These are phyloP conservation scores for Nomada lathburiana DNA, from an alignment of 2,888 invertebrate genomes.

Conservation along the genomic window DNA sequence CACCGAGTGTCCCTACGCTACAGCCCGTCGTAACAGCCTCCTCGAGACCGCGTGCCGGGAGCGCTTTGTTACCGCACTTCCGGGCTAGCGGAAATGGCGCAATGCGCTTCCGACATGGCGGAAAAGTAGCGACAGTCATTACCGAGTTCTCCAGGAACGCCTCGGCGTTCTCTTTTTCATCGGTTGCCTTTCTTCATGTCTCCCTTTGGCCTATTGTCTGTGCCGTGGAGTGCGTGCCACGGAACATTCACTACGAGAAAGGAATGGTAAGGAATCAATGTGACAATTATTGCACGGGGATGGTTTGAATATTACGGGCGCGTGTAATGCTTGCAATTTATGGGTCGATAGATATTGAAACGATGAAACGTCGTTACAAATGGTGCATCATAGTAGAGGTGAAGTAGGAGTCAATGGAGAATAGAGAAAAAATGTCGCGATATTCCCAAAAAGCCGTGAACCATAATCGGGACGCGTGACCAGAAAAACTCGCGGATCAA, in stretches of 20 bases:
- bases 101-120: constrained; percentile 76
- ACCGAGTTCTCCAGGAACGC: constrained; percentile 60
- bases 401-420: background rate
- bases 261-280: background rate
- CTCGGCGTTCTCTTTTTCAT: constrained; percentile 48
- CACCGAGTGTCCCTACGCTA: constrained; percentile 64
- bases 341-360: no score
- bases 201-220: constrained; percentile 34
- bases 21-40: constrained; percentile 67
- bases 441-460: background rate
- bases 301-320: constrained; percentile 2
- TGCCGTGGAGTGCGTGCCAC: constrained; percentile 21
- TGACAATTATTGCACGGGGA: background rate
- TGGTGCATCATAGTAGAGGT: no score
- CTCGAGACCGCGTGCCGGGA: constrained; percentile 75
- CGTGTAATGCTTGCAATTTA: no score
- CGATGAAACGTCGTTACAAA: no score
- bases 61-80: constrained; percentile 77
- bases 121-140: constrained; percentile 76
- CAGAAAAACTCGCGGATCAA: background rate
- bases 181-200: constrained; percentile 47
- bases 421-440: background rate
- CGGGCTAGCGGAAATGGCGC: constrained; percentile 76
- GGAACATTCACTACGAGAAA: background rate
- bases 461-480: constrained; percentile 10